These are phyloP conservation scores for Clusia tigrina DNA, from an alignment of 2,888 invertebrate species.

Conservation along the genomic window DNA sequence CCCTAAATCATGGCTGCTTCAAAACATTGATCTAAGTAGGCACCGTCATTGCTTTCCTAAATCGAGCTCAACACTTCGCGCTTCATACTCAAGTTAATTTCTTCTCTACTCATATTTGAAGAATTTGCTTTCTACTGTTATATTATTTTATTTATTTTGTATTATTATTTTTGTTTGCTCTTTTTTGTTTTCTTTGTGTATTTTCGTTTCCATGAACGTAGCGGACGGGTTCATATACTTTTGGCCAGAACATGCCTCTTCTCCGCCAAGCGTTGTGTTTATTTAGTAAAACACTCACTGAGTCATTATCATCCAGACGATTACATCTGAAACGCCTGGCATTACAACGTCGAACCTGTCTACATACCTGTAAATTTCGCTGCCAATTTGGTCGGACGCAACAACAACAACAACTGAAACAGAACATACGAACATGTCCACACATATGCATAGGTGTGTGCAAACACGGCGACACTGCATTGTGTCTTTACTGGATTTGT, in stretches of 20 bases:
- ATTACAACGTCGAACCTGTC: conserved; percentile 16
- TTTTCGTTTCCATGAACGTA: not conserved
- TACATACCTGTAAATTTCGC: conserved; percentile 12
- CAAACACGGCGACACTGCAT: no score
- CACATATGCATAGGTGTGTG: not conserved
- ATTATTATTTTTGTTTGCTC: not conserved
- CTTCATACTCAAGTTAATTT: no score
- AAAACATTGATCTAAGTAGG: no score
- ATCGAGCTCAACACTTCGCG: no score
- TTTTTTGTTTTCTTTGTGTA: not conserved
- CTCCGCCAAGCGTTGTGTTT: conserved; percentile 8
- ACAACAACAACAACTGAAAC: not conserved
- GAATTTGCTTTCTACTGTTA: no score
- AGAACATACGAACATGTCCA: not conserved
- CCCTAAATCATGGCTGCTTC: no score
- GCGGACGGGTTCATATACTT: not conserved
- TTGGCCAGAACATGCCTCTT: not conserved
- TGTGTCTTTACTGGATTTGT: no score
- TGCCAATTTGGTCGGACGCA: not conserved
- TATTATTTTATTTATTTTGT: no score
- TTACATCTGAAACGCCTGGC: conserved; percentile 29
- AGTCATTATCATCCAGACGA: conserved; percentile 20
- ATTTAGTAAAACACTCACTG: conserved; percentile 24
- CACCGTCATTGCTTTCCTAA: no score
- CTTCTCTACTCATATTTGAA: no score